Evolutionary conservation across 2,113 vertebrate genomes (phyloP), one percentile per base, ranked within the genome.

Genomic region (Mirza zaza): DNA sequence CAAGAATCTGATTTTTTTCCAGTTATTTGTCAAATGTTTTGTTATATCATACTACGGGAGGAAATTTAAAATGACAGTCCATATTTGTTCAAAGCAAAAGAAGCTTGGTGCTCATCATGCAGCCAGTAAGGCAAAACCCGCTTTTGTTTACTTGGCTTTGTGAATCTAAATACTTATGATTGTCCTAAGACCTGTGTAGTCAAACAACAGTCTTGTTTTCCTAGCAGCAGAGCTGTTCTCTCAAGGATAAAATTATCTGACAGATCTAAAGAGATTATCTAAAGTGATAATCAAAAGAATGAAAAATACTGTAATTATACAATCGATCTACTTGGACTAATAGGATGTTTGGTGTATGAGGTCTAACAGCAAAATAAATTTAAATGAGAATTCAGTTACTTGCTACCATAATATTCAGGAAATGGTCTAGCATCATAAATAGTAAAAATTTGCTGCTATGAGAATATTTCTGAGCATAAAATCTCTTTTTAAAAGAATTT

Each of bases 61-160:
- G 17, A 95, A 95, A 94, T 91, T 48, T 85, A 76, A 86, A 50
- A 92, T 13, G 50, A 80, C 48, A n/a, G 27, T 36, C 50, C 59
- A 15, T 73, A 57, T 81, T 81, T 77, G 21, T 83, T 89, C 45
- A 92, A 73, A 92, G 55, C 39, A 36, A 79, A 79, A 87, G 42
- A 85, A 65, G 2, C 15, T 75, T 93, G 55, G 18, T 59, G 36
- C 42, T 95, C 32, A 86, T 93, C 34, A 39, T 95, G 50, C 65
- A 52, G 32, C 75, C 76, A 95, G 20, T 59, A 93, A 87, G 91
- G 34, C 34, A 89, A 80, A 90, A 87, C 17, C 10, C 36, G 42
- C 76, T 70, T 91, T 84, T 65, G 55, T 85, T 93, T 93, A 77
- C 87, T 94, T 94, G 67, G 36, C 81, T 86, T 88, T 81, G 67